Evolutionary conservation across 2,888 invertebrate genomes (phyloP).

Genomic region (Antheraea assamensis): DNA sequence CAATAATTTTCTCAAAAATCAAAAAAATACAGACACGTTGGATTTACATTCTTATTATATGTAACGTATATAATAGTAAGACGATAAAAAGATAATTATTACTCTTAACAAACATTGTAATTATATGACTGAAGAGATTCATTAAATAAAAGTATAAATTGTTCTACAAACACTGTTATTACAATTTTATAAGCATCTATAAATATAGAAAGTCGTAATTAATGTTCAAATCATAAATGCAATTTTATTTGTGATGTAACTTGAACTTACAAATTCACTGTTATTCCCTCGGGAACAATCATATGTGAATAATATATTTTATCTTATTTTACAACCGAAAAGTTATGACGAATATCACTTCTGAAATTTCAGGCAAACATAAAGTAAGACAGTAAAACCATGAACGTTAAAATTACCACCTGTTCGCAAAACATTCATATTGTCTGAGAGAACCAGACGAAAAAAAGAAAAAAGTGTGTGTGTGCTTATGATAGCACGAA

Average conservation of each 20-base stretch:
- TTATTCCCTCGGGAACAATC: not conserved
- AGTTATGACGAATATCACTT: no score
- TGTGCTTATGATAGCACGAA: no score
- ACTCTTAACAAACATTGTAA: not conserved
- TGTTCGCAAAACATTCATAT: no score
- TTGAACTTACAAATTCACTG: not conserved
- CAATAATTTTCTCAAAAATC: no score
- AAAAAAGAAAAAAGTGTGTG: no score
- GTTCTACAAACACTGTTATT: not conserved
- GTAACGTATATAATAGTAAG: not conserved
- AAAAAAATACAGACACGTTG: no score
- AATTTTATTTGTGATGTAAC: not conserved
- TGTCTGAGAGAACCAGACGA: no score
- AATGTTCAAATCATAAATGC: not conserved
- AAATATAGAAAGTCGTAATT: not conserved
- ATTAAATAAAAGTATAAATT: not conserved
- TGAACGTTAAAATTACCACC: no score
- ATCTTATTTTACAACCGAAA: not conserved
- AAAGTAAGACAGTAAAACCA: no score
- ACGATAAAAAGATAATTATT: not conserved
- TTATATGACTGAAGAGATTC: not conserved
- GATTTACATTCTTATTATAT: no score
- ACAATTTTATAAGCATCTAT: not conserved
- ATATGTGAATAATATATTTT: not conserved
- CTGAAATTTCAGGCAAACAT: no score